Base-by-base conservation (phyloP, 2,797 vertebrate species). In the Lepidocolaptes lacrymiger region DNA sequence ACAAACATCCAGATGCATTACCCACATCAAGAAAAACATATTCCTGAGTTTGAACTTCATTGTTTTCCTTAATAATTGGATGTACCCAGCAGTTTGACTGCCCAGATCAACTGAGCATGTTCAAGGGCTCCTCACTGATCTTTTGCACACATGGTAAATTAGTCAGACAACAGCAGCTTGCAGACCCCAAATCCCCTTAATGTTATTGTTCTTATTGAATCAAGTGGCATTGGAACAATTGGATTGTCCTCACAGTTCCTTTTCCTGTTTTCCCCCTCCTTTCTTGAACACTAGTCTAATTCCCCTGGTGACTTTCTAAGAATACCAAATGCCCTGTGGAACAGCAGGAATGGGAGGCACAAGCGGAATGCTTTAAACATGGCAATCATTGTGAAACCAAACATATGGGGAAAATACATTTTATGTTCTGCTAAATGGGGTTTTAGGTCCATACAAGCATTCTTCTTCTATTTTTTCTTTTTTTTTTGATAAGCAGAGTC, bases 131-230 rank as follows among this genome's bases (percentile, higher is more conserved):
- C 30, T 58, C 66, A 91, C 21, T 32, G 77, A 94, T 91, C 66
- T 76, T 64, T 71, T 48, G 21, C 37, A 51, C 13, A 3, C 16
- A 22, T 8, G 49, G 71, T 64, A 58, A 75, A 95, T 87, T 73
- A 96, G 56, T 49, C n/a, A 64, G 52, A 73, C 3, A 4, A 80
- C 9, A 87, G 63, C 66, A 96, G 91, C 73, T 88, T 92, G 81
- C 88, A 83, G 69, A n/a, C 68, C 75, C 67, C 37, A 93, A 85
- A 91, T 85, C 67, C 44, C 87, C 93, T 91, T 62, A 94, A 87
- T 73, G 14, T 11, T 78, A 74, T 87, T 93, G 44, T 41, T 85
- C 72, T 94, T 89, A 97, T 69, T 78, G 75, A 95, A 95, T 94
- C 54, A 91, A 91, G 61, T 22, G 30, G 83, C 46, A 83, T 26